Conservation (phyloP, 2,113 vertebrate species). For the Ahaetulla prasina region DNA sequence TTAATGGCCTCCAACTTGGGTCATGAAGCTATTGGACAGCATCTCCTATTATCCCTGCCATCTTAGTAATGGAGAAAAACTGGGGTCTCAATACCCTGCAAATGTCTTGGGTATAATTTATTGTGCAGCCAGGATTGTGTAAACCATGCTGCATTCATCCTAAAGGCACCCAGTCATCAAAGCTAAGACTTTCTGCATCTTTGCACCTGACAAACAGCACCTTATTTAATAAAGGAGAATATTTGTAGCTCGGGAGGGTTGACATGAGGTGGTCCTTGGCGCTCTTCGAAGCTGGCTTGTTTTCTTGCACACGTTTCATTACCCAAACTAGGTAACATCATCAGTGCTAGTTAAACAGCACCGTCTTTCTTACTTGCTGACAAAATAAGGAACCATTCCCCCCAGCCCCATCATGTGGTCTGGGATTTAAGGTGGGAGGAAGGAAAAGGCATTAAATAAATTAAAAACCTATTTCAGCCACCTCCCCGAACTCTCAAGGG, state of each 20-base stretch:
- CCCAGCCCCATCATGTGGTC: not conserved
- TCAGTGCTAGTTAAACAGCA: not conserved
- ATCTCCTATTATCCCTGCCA: not conserved
- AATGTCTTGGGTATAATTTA: not conserved
- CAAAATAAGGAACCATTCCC: not conserved
- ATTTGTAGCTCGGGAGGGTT: not conserved
- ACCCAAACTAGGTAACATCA: not conserved
- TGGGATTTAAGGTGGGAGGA: not conserved
- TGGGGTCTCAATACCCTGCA: not conserved
- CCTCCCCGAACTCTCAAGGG: too few relatives aligned
- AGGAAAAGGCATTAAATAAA: too few relatives aligned
- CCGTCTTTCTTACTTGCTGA: not conserved
- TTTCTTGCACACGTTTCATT: not conserved
- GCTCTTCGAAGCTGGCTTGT: not conserved
- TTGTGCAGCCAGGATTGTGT: not conserved
- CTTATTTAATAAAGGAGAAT: not conserved
- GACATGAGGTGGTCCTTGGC: not conserved
- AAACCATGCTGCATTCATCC: not conserved
- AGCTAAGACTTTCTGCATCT: not conserved
- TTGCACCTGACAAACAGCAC: not conserved
- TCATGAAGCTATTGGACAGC: not conserved
- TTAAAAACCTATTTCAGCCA: not conserved
- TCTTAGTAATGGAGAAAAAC: too few relatives aligned
- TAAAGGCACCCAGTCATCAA: not conserved
- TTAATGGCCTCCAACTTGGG: not conserved